Evolutionary conservation across 2,797 vertebrate species (phyloP).

Genomic region (Chloroceryle amazona): DNA sequence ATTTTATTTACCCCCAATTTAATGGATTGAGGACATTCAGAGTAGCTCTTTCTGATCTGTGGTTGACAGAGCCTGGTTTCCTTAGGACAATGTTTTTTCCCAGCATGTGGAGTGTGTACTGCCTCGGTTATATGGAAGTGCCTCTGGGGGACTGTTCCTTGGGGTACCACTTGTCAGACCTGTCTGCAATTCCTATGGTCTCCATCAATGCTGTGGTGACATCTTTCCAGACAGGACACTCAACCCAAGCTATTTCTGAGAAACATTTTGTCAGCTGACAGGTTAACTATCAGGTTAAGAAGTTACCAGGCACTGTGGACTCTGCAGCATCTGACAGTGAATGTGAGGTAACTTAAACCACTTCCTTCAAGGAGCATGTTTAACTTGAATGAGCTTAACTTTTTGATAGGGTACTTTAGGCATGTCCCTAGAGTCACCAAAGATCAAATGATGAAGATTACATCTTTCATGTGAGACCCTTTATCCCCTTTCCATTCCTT

Average conservation of each 20-base stretch:
- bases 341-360: neutral
- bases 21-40: neutral
- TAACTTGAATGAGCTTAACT: neutral
- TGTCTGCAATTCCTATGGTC: neutral
- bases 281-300: neutral
- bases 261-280: neutral
- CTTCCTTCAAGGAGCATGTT: neutral
- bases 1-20: neutral
- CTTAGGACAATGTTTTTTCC: neutral
- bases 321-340: neutral
- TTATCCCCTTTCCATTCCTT: neutral
- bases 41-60: neutral
- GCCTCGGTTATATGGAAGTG: neutral
- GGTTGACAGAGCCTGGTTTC: neutral
- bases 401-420: neutral
- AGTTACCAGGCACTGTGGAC: neutral
- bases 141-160: neutral
- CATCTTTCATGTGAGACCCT: neutral
- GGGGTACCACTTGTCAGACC: neutral
- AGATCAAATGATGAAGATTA: neutral
- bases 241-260: neutral
- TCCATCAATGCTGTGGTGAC: fast-evolving
- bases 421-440: neutral
- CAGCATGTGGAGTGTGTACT: too few relatives aligned
- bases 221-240: neutral